Percentiles rank a stretch among this genome's conserved stretches.
These are phyloP conservation scores for Coenobita brevimanus DNA, from an alignment of 1,140 invertebrate species.

Conservation along the genomic window DNA sequence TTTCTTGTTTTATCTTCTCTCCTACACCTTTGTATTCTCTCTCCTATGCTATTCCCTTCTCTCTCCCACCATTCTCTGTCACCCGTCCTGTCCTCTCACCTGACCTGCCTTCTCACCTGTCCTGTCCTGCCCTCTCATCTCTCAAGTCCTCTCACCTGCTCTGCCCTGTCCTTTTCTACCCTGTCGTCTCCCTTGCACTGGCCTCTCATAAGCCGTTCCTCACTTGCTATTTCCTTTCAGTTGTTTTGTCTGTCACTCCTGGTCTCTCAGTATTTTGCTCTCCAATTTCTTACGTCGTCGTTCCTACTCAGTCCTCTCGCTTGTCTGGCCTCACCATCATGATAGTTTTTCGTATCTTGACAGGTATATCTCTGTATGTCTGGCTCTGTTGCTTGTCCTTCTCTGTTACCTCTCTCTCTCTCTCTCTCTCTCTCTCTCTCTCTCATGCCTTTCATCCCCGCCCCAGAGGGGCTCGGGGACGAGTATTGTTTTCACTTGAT, in stretches of 20 bases:
- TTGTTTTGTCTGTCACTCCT: background rate
- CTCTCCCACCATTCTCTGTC: background rate
- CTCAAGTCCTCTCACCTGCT: background rate
- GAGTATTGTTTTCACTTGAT: no score
- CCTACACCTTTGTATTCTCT: background rate
- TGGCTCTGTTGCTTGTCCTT: no score
- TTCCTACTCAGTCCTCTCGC: background rate
- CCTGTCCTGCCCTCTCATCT: background rate
- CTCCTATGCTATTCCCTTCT: background rate
- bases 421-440: no score
- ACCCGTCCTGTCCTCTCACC: background rate
- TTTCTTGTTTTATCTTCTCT: background rate
- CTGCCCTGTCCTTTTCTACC: background rate
- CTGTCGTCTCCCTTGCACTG: no score
- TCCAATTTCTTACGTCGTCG: background rate
- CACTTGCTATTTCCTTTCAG: background rate
- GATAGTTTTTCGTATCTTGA: no score
- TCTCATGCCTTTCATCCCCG: no score
- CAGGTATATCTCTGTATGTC: no score
- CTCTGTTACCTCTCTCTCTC: no score
- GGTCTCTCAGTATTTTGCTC: background rate
- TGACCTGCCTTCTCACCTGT: background rate
- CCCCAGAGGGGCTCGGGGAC: no score
- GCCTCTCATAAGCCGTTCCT: background rate
- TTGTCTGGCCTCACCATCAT: background rate